Base-by-base conservation (phyloP, 2,113 vertebrate species). In the Sinocyclocheilus anshuiensis region DNA sequence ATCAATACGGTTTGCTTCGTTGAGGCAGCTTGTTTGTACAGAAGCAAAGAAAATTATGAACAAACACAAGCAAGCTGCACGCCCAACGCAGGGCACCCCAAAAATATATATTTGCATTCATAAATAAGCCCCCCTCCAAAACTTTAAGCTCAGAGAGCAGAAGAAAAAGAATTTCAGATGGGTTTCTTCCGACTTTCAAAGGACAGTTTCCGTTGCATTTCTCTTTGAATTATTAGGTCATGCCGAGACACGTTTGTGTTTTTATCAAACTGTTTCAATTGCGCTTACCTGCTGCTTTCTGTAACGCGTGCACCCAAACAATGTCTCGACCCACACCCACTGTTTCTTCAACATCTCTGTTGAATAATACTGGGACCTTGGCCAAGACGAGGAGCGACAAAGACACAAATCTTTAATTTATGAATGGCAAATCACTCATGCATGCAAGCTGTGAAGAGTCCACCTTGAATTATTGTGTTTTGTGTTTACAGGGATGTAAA, bases 381-480 rank as follows among this genome's bases (percentile, higher is more conserved):
- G 69, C 74, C 53, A 42, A 45, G 36, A 63, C 26, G 26, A 72
- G 84, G 84, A 61, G 69, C 84, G 76, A 87, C 71, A 67, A 81
- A 85, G 83, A 80, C 77, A 86, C 53, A 67, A 69, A 87, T 92
- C 81, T 91, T 89, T 93, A 87, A 90, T 92, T 91, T 87, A 90
- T 90, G 75, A 71, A 88, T 90, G 75, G 78, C 77, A 83, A 88
- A 88, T 91, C 86, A 92, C 90, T 84, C 82, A 91, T 91, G 75
- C 69, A 87, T 48, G 10, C 45, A 48, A 48, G 45, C 45, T 48
- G 45, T 48, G 45, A 81, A 89, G 89, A 77, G 50, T 65, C 61
- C 33, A 84, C 80, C 88, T 85, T 89, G 83, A 87, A 89, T 88
- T 87, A 74, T 89, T 86, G 79, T 81, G 79, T 76, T 77, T 86